Base-by-base conservation (phyloP, 2,797 vertebrate genomes). In the Setipinna tenuifilis region DNA sequence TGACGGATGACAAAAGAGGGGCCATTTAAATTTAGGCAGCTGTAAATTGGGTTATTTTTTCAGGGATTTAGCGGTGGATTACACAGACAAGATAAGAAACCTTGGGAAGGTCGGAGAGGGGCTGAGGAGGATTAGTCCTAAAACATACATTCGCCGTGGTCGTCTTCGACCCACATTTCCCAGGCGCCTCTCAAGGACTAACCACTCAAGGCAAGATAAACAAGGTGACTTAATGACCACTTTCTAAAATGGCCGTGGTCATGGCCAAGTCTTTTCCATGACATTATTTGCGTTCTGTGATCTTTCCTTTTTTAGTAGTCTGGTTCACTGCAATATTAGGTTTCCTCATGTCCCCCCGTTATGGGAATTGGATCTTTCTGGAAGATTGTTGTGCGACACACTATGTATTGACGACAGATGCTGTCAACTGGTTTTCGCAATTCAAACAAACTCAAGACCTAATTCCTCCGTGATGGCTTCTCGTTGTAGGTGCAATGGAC, bases 211-310 rank as follows among this genome's bases (percentile, higher is more conserved):
- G 14, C 65, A 71, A 71, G 65, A 71, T 71, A 71, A 71, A 71
- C 65, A 71, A 71, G 65, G 65, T 71, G 65, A 71, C 65, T 71
- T 71, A 71, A 71, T 71, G 65, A 71, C 25, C 65, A 71, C 65
- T 71, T 71, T 71, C 65, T 71, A 71, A 71, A 71, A 71, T 16
- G 3, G 28, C 14, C 31, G 65, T 71, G 65, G 28, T 71, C 65
- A 71, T 25, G 65, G 65, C 31, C 65, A 71, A 71, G 65, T 71
- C 65, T 71, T 71, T 71, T 71, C 65, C 65, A 31, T 71, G 65
- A 71, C 65, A 16, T 31, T 31, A 35, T 31, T 31, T 71, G 25
- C 31, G 65, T 16, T 31, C 65, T 31, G 14, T 31, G 65, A 71
- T 25, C 5, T 71, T 71, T 71, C 65, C 16, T 31, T 71, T 71